Conservation (phyloP, 2,888 invertebrate species). For the Caenorhabditis macrosperma region DNA sequence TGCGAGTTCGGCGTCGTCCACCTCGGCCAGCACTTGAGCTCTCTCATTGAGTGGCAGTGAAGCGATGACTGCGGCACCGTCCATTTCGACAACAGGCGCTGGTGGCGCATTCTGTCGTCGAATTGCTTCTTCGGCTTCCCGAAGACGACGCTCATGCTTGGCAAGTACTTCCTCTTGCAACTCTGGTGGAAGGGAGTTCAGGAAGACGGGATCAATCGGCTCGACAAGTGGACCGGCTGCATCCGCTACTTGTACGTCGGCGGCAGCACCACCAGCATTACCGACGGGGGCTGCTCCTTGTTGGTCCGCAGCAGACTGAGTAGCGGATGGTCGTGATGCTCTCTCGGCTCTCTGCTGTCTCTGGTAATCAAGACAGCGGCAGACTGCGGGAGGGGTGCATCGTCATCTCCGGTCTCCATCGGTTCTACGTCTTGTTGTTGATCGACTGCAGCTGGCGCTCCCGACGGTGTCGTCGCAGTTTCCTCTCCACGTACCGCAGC, state of each 20-base stretch:
- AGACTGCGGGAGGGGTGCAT: conserved; percentile 46
- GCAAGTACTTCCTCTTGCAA: conserved; percentile 85
- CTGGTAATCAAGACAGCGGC: conserved; percentile 85
- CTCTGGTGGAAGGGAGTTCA: conserved; percentile 90
- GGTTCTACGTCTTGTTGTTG: conserved; percentile 16
- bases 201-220: conserved; percentile 89
- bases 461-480: conserved; percentile 38
- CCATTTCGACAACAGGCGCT: conserved; percentile 83
- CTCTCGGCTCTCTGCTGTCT: conserved; percentile 83
- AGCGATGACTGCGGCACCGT: conserved; percentile 87
- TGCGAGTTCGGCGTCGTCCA: conserved; percentile 92
- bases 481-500: conserved; percentile 27
- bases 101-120: conserved; percentile 68
- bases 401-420: conserved; percentile 53
- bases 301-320: conserved; percentile 50
- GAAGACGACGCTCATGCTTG: conserved; percentile 81
- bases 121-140: conserved; percentile 86
- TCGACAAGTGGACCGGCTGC: conserved; percentile 65
- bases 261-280: conserved; percentile 32
- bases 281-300: conserved; percentile 48
- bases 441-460: neutral
- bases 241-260: conserved; percentile 42
- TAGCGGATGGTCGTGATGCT: conserved; percentile 59
- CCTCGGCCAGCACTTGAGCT: conserved; percentile 86
- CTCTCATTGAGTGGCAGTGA: conserved; percentile 84